Conservation (phyloP, 2,888 invertebrate species). For the Dione juno region DNA sequence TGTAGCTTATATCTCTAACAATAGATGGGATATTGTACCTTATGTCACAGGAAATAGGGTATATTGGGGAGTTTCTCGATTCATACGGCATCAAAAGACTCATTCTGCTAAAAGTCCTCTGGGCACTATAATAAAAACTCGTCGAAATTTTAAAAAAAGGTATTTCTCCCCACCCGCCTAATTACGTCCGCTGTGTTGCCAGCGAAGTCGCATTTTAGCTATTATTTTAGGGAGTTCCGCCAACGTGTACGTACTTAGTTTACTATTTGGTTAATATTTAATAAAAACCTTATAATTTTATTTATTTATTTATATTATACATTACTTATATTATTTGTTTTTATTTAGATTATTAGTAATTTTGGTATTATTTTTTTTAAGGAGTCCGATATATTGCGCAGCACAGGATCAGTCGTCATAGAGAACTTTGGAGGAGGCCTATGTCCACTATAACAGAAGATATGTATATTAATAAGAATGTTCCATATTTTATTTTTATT, state of each 20-base stretch:
- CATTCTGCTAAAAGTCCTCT: conserved; percentile 52
- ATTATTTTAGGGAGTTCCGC: conserved; percentile 50
- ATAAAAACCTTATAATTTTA: background rate
- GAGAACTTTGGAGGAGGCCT: too few species aligned
- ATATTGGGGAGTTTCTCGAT: conserved; percentile 32
- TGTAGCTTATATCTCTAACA: conserved; percentile 39
- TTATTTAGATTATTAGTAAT: too few species aligned
- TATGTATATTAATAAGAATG: too few species aligned
- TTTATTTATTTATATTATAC: too few species aligned
- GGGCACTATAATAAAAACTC: conserved; percentile 55
- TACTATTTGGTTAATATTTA: conserved; percentile 14
- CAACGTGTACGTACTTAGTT: conserved; percentile 44
- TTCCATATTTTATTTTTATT: too few species aligned
- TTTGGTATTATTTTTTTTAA: too few species aligned
- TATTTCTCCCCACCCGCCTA: conserved; percentile 52
- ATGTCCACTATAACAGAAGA: too few species aligned
- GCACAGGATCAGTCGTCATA: too few species aligned
- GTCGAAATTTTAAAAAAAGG: conserved; percentile 53
- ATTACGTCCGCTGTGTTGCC: conserved; percentile 56
- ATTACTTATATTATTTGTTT: background rate
- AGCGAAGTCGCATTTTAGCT: conserved; percentile 51
- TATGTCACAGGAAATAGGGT: conserved; percentile 23
- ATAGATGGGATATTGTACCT: conserved; percentile 9
- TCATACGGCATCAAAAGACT: conserved; percentile 50
- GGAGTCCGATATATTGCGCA: too few species aligned